phyloP scores from a whole-genome alignment of 2,113 vertebrate species.

The Varanus komodoensis region DNA sequence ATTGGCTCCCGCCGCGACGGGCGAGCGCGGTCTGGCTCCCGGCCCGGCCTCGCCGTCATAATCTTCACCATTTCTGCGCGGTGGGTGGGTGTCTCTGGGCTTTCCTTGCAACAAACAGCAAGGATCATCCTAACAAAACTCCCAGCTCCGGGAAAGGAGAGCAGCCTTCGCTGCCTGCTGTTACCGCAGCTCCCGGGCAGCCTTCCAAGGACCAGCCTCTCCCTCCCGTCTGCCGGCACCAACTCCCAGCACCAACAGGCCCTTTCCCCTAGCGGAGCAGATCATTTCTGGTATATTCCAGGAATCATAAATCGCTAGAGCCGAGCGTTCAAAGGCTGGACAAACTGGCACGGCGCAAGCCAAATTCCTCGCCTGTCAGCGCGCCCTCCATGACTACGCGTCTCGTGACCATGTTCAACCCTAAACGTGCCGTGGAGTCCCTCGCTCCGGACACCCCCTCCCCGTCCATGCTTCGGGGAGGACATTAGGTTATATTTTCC shows the following conservation, averaged over 20 bases:
- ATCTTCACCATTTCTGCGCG: constrained; percentile 43
- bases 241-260: neutral
- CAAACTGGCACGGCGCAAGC: neutral
- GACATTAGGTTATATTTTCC: constrained; percentile 33
- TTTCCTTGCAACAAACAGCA: constrained; percentile 50
- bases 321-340: too few species aligned
- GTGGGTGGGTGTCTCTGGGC: constrained; percentile 70
- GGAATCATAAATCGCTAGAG: neutral
- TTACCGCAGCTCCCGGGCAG: constrained; percentile 47
- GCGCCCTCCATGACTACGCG: neutral
- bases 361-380: neutral
- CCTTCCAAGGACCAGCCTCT: constrained; percentile 12
- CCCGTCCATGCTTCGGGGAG: neutral
- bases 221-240: constrained; percentile 29
- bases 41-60: constrained; percentile 54
- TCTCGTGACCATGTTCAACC: neutral
- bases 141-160: constrained; percentile 67
- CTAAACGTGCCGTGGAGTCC: constrained; percentile 4
- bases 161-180: constrained; percentile 33
- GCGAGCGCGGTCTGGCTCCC: constrained; percentile 72
- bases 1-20: constrained; percentile 70
- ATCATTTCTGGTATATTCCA: constrained; percentile 22
- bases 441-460: neutral
- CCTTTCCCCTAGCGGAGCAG: neutral
- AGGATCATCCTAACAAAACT: constrained; percentile 65